Conservation (phyloP, 2,888 invertebrate genomes). For the Tridacna gigas region DNA sequence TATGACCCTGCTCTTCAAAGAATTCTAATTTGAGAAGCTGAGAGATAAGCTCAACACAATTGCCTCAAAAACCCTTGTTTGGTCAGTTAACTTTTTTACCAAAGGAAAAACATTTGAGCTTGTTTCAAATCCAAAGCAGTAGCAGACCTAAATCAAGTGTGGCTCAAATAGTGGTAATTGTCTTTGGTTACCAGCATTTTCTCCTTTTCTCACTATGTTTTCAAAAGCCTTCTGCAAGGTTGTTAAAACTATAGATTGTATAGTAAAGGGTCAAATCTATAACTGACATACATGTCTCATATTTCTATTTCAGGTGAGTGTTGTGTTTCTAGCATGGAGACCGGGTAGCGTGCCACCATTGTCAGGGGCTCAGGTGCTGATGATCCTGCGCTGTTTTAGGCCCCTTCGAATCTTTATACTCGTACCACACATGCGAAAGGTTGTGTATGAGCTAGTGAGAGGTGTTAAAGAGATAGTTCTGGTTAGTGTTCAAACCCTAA, state of each 20-base stretch:
- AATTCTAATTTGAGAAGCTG: no score
- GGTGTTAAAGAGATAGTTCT: constrained; percentile 99
- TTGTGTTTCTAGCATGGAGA: constrained; percentile 99
- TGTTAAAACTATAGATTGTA: no score
- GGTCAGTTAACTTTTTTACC: no score
- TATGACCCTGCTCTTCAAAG: no score
- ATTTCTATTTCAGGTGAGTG: constrained; percentile 90
- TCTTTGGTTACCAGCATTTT: background rate
- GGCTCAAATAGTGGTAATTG: no score
- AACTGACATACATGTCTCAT: no score
- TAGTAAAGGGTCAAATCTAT: no score
- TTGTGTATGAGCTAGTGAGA: constrained; percentile 98
- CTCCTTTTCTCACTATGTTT: background rate
- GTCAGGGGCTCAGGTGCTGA: constrained; percentile 96
- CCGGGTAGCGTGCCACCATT: constrained; percentile 95
- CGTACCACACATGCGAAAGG: constrained; percentile 99
- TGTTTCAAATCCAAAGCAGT: no score
- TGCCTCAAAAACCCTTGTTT: no score
- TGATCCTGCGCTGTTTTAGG: constrained; percentile 98
- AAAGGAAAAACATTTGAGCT: no score
- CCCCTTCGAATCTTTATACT: constrained; percentile 98
- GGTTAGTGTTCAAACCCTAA: constrained; percentile 88
- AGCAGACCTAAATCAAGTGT: no score
- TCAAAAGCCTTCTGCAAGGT: background rate
- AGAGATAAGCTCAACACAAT: no score